A percentile compares a stretch with the other conserved stretches of the same genome.
Evolutionary conservation across 2,888 invertebrate species (phyloP).

Genomic region (Xanthorhoe spadicearia): DNA sequence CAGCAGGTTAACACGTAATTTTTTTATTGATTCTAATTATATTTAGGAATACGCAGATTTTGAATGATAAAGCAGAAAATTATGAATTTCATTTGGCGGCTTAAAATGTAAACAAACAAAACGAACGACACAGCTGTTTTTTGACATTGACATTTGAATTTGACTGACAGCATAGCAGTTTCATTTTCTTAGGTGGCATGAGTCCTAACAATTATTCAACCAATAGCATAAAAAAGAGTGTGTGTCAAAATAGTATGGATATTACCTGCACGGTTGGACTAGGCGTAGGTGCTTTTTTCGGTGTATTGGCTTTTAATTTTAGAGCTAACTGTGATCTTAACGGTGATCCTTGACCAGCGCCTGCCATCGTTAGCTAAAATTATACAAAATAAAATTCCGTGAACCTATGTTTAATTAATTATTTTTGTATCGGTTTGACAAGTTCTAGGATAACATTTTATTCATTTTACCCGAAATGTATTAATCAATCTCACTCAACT

Average conservation of each 20-base stretch:
- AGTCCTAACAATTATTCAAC: not conserved
- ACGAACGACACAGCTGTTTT: slow-evolving; percentile 18
- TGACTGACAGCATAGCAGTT: not conserved
- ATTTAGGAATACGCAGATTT: not conserved
- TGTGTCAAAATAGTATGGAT: slow-evolving; percentile 3
- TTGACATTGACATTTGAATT: slow-evolving; percentile 23
- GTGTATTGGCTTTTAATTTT: slow-evolving; percentile 86
- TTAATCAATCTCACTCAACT: not conserved
- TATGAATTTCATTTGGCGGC: slow-evolving; percentile 23
- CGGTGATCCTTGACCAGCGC: slow-evolving; percentile 90
- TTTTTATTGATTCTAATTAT: not conserved
- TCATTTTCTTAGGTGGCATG: not conserved
- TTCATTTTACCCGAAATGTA: no score
- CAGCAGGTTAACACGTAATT: not conserved
- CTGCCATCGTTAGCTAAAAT: slow-evolving; percentile 76
- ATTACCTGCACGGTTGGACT: slow-evolving; percentile 80
- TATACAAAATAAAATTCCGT: slow-evolving; percentile 45
- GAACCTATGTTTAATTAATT: no score
- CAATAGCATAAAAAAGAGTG: not conserved
- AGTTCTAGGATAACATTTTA: no score
- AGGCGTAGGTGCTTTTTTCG: slow-evolving; percentile 77
- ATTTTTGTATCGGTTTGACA: no score
- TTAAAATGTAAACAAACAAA: slow-evolving; percentile 16
- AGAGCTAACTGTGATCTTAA: slow-evolving; percentile 88
- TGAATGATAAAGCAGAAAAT: slow-evolving; percentile 17